Base-by-base conservation (phyloP, 2,888 invertebrate species). In the Drosophila niveifrons region DNA sequence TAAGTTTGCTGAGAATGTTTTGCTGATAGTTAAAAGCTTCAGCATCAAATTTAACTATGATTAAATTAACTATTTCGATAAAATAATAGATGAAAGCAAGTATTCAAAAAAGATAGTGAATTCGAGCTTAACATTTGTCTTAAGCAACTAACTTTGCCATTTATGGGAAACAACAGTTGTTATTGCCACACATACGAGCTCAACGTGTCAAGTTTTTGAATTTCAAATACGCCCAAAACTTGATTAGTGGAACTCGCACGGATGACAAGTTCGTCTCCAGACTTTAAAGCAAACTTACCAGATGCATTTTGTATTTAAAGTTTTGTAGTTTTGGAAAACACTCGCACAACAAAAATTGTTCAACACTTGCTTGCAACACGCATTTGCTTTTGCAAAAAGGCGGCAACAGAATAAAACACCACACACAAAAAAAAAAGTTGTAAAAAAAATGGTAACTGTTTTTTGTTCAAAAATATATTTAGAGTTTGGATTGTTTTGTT, bases 201-300 rank as follows among this genome's bases (percentile, higher is more conserved):
- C 83, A 88, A 84, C 88, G 78, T 74, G 83, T 82, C 88, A 84
- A 88, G 88, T 84, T 84, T 84, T 83, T 75, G 72, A 50, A 66
- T 47, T 82, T 78, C 51, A 66, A 73, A 80, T 70, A 47, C 51
- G 58, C 86, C 72, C 80, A 84, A 84, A 88, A 88, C 88, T 75
- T 84, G 83, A 78, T 67, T 83, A 70, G 88, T 88, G 75, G 83
- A 84, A 86, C 83, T 78, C 86, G 71, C 28, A 11, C 68, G 87
- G 83, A 69, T 39, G 56, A 63, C 88, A 65, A 41, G 1, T 9
- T 8, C 28, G 10, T 7, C 23, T 23, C 23, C 23, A 0, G 23
- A 6, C 23, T 23, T 23, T 23, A 23, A 23, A 23, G 23, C 13
- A 15, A 44, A 66, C 58, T 68, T 68, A 68, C 61, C 41, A n/a